A percentile compares a stretch with the other conserved stretches of the same genome.
Evolutionary conservation across 2,113 vertebrate species (phyloP).

Genomic region (Oncorhynchus kisutch): DNA sequence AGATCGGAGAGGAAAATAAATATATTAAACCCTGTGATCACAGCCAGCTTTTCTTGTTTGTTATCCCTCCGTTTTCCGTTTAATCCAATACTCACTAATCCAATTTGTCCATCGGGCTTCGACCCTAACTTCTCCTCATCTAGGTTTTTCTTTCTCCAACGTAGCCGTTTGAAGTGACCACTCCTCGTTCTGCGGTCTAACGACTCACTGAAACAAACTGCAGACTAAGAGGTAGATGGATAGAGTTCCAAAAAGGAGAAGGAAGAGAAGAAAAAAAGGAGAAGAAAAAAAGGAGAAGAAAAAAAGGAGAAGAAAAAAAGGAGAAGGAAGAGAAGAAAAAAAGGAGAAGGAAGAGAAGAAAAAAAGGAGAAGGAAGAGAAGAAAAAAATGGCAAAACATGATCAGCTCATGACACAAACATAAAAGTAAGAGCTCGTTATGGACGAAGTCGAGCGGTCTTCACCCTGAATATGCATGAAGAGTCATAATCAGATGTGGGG

Average conservation of each 20-base stretch:
- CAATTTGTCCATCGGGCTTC: slow-evolving; percentile 98
- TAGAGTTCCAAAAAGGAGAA: slow-evolving; percentile 16
- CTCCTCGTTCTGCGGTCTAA: slow-evolving; percentile 6
- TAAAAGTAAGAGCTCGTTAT: slow-evolving; percentile 87
- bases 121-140: slow-evolving; percentile 87
- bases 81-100: slow-evolving; percentile 99
- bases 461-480: slow-evolving; percentile 97
- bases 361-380: background rate
- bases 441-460: slow-evolving; percentile 81
- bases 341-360: background rate
- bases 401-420: slow-evolving; percentile 70
- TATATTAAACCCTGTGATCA: slow-evolving; percentile 94
- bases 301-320: too few species aligned
- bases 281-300: slow-evolving; percentile 45
- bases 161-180: slow-evolving; percentile 80
- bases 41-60: slow-evolving; percentile 97
- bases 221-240: slow-evolving; percentile 28
- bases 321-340: too few species aligned
- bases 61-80: slow-evolving; percentile 96
- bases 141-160: slow-evolving; percentile 75
- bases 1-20: slow-evolving; percentile 71
- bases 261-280: background rate
- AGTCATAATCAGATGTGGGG: slow-evolving; percentile 93
- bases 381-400: slow-evolving; percentile 79
- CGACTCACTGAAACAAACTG: background rate